Percentiles rank a stretch among this genome's conserved stretches.
These are phyloP conservation scores for Miniopterus natalensis DNA, from an alignment of 2,113 vertebrate species.

Conservation along the genomic window DNA sequence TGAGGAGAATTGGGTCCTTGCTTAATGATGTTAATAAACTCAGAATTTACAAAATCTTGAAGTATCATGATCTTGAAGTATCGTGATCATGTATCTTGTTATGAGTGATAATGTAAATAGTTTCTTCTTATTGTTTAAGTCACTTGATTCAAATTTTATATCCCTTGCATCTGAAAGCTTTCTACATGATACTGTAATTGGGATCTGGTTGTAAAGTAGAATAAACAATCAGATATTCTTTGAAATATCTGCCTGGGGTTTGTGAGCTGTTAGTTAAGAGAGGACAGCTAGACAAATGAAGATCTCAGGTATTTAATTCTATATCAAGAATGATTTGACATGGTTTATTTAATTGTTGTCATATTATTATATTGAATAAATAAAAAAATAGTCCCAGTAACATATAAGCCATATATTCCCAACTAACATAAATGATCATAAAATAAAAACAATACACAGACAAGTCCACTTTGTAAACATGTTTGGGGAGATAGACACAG, in stretches of 20 bases:
- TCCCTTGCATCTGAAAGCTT: background rate
- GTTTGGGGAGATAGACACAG: background rate
- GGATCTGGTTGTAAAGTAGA: conserved; percentile 23
- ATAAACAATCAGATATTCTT: background rate
- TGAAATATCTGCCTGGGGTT: background rate
- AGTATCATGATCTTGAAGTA: background rate
- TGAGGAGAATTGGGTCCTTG: background rate
- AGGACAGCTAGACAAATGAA: background rate
- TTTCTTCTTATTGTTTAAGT: background rate
- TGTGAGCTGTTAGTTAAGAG: conserved; percentile 8
- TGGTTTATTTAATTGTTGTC: background rate
- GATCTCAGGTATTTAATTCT: background rate
- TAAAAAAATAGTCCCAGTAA: background rate
- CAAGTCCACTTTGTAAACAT: background rate
- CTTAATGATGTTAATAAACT: conserved; percentile 1
- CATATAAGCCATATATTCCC: background rate
- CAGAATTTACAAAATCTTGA: background rate
- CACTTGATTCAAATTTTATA: background rate
- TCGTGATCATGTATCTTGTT: background rate
- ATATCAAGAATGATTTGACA: background rate
- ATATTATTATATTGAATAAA: background rate
- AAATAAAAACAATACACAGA: background rate
- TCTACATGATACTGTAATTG: background rate
- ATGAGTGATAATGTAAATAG: background rate
- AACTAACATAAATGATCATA: background rate